Percentiles rank a stretch among this genome's conserved stretches.
Evolutionary conservation across 2,888 invertebrate species (phyloP).

Genomic region (Choreutis nemorana): DNA sequence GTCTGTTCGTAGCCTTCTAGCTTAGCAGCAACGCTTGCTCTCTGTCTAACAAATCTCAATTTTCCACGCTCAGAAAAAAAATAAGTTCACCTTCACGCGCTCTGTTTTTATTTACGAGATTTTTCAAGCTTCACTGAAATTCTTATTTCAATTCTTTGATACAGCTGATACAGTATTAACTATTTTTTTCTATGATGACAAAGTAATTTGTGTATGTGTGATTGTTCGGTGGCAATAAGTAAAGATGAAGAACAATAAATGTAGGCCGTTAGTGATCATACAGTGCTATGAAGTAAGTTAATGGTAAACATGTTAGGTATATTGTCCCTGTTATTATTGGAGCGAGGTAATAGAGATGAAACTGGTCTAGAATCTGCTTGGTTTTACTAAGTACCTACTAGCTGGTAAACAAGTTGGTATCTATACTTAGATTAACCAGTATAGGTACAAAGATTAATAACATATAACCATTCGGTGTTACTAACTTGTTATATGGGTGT

Average conservation of each 20-base stretch:
- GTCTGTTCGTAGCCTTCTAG: slow-evolving; percentile 1
- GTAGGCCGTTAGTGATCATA: slow-evolving; percentile 63
- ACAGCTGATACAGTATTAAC: slow-evolving; percentile 1
- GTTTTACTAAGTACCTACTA: too few relatives aligned
- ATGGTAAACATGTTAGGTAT: slow-evolving; percentile 8
- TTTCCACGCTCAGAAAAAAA: slow-evolving; percentile 42
- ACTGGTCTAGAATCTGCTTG: too few relatives aligned
- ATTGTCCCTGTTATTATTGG: slow-evolving; percentile 20
- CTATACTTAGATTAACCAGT: too few relatives aligned
- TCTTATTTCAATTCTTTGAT: not conserved
- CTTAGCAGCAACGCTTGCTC: too few relatives aligned
- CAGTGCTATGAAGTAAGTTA: slow-evolving; percentile 70
- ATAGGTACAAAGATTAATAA: too few relatives aligned
- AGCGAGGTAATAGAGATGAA: slow-evolving; percentile 20
- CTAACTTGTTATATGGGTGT: too few relatives aligned
- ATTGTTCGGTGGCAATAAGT: not conserved
- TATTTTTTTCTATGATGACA: too few relatives aligned
- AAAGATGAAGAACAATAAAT: slow-evolving; percentile 40
- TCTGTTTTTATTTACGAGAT: slow-evolving; percentile 18
- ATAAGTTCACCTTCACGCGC: slow-evolving; percentile 43
- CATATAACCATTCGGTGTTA: too few relatives aligned
- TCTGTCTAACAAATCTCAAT: slow-evolving; percentile 17
- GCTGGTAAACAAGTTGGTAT: too few relatives aligned
- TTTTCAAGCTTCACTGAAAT: slow-evolving; percentile 9
- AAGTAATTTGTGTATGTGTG: too few relatives aligned